Evolutionary conservation across 2,888 invertebrate species (phyloP), one percentile per base, ranked within the genome.

Genomic region (Oeneis ivallda): DNA sequence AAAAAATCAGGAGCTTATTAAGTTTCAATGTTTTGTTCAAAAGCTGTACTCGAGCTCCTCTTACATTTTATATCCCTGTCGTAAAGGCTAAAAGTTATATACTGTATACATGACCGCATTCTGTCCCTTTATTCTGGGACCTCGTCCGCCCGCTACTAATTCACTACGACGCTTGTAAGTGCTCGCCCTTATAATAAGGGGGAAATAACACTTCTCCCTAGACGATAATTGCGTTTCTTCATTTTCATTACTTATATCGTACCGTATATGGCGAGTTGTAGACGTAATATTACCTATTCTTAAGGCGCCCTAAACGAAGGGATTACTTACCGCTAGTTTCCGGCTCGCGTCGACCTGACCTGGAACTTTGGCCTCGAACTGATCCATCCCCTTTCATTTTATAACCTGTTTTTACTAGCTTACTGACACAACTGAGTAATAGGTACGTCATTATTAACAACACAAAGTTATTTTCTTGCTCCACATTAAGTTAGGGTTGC

Each of bases 311-410:
- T 79, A 79, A 77, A 74, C 74, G 78, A 79, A 78, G 79, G 83
- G 83, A 84, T 87, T 84, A 84, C 83, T 87, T 84, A 84, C 83
- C 86, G 82, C 82, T 79, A 80, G 76, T 76, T 79, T 77, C 76
- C 77, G 83, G 79, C 84, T 83, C 82, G 77, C 72, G 76, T 71
- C 79, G 82, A 82, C 83, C 84, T 84, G 85, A 86, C 87, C 87
- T 82, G 77, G 77, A 78, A 82, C 85, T 82, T 76, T 87, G 88
- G 87, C 89, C 89, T 82, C 83, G 72, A 83, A 79, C 83, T 85
- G 82, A 83, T 84, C 82, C 82, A 79, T 77, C 80, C 53, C 85
- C 86, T 9, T 82, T 85, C 83, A 81, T 82, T 83, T 81, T 76
- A 78, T 80, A 87, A 87, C 88, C 86, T 85, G 88, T 87, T 86